phyloP scores from a whole-genome alignment of 2,113 vertebrate genomes.

The Melozone crissalis region DNA sequence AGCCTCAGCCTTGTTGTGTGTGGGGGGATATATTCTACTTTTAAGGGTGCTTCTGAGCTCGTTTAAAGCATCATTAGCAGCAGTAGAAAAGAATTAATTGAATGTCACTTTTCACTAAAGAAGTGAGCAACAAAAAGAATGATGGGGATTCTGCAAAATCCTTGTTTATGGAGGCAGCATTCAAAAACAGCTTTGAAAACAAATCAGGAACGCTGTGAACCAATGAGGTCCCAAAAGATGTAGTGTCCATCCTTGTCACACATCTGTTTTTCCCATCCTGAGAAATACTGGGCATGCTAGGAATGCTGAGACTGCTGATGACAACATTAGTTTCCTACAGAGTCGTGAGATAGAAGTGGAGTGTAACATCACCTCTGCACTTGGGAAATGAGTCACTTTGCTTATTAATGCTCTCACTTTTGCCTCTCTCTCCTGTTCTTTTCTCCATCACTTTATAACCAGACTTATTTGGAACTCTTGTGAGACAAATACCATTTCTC shows the following conservation, averaged over 20 bases:
- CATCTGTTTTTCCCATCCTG: conserved; percentile 20
- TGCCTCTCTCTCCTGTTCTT: conserved; percentile 39
- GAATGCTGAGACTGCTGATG: neutral
- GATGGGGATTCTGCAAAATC: neutral
- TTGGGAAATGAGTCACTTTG: conserved; percentile 42
- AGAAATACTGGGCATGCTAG: neutral
- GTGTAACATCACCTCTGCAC: conserved; percentile 44
- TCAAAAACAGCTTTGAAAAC: neutral
- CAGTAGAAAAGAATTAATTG: neutral
- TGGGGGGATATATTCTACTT: conserved; percentile 6
- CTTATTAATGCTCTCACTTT: conserved; percentile 40
- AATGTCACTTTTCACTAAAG: neutral
- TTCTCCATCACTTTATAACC: conserved; percentile 6
- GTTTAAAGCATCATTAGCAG: neutral
- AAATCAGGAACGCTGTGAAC: neutral
- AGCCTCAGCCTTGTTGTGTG: conserved; percentile 5
- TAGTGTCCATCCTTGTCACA: neutral
- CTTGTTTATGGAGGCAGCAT: neutral
- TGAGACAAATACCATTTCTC: conserved; percentile 53
- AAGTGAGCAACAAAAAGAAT: neutral
- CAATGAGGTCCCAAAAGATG: neutral
- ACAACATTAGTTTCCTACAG: neutral
- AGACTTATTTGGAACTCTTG: conserved; percentile 46
- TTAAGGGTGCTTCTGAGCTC: conserved; percentile 14
- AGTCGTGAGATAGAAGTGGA: neutral